These are phyloP conservation scores for Mechanitis messenoides DNA, from an alignment of 2,888 invertebrate genomes.

Conservation along the genomic window DNA sequence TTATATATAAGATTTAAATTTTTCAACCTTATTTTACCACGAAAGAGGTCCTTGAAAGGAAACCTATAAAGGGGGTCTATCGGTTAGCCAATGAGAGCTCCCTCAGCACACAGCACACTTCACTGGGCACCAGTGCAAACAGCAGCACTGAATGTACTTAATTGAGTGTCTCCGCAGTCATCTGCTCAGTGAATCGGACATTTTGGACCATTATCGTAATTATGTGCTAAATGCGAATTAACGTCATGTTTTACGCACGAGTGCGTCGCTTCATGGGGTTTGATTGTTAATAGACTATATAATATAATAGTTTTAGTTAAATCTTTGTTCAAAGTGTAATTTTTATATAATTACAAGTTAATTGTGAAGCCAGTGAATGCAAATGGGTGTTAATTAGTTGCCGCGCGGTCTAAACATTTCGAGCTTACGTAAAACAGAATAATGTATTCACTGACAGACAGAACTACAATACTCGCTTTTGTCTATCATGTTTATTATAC, in stretches of 20 bases:
- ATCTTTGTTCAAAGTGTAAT: conserved; percentile 5
- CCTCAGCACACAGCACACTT: conserved; percentile 45
- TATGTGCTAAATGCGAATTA: conserved; percentile 66
- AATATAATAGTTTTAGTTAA: neutral
- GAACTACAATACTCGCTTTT: conserved; percentile 34
- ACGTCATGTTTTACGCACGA: conserved; percentile 60
- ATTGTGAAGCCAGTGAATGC: neutral
- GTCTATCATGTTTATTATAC: conserved; percentile 10
- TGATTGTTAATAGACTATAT: too few species aligned
- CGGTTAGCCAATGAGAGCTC: conserved; percentile 62
- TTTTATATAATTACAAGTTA: neutral
- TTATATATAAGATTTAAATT: too few species aligned
- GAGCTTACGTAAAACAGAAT: conserved; percentile 41
- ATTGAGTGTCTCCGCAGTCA: conserved; percentile 47
- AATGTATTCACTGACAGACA: conserved; percentile 44
- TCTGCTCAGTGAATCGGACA: conserved; percentile 36
- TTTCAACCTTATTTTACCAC: too few species aligned
- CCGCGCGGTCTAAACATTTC: conserved; percentile 40
- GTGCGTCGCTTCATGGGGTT: conserved; percentile 10
- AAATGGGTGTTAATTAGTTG: neutral
- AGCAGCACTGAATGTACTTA: conserved; percentile 64
- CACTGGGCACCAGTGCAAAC: conserved; percentile 55
- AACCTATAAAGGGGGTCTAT: conserved; percentile 28
- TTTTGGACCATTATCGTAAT: conserved; percentile 66
- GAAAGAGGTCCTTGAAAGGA: too few species aligned